phyloP scores from a whole-genome alignment of 37 sponge, comb jelly and placozoan genomes.

The Oopsacas minuta region DNA sequence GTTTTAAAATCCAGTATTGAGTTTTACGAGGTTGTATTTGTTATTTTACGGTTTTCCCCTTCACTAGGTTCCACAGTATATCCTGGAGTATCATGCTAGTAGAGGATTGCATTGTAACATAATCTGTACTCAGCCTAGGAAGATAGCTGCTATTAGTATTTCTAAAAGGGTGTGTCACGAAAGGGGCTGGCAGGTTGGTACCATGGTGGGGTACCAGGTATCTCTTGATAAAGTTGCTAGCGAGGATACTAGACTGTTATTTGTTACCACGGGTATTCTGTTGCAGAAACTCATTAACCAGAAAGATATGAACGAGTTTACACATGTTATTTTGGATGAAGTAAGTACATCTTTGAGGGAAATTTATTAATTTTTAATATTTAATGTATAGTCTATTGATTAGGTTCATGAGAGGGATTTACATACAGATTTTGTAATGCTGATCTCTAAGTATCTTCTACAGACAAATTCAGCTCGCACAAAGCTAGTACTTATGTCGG shows the following conservation, averaged over 20 bases:
- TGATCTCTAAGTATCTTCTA: constrained; percentile 65
- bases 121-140: constrained; percentile 82
- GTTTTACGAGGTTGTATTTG: too few relatives aligned
- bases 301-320: constrained; percentile 82
- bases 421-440: constrained; percentile 78
- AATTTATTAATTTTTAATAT: not conserved
- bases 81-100: constrained; percentile 50
- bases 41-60: too few relatives aligned
- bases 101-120: constrained; percentile 72
- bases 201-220: constrained; percentile 92
- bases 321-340: constrained; percentile 92
- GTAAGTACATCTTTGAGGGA: constrained; percentile 20
- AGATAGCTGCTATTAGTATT: constrained; percentile 76
- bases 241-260: constrained; percentile 75
- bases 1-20: too few relatives aligned
- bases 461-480: constrained; percentile 60
- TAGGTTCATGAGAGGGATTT: constrained; percentile 83
- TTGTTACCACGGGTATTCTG: constrained; percentile 82
- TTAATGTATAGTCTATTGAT: not conserved
- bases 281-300: constrained; percentile 59
- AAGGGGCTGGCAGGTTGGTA: constrained; percentile 59
- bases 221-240: constrained; percentile 45
- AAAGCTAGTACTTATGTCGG: constrained; percentile 87
- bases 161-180: constrained; percentile 58
- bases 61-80: constrained; percentile 55